A percentile compares a stretch with the other conserved stretches of the same genome.
Evolutionary conservation across 2,113 vertebrate genomes (phyloP).

Genomic region (Bubo scandiacus): DNA sequence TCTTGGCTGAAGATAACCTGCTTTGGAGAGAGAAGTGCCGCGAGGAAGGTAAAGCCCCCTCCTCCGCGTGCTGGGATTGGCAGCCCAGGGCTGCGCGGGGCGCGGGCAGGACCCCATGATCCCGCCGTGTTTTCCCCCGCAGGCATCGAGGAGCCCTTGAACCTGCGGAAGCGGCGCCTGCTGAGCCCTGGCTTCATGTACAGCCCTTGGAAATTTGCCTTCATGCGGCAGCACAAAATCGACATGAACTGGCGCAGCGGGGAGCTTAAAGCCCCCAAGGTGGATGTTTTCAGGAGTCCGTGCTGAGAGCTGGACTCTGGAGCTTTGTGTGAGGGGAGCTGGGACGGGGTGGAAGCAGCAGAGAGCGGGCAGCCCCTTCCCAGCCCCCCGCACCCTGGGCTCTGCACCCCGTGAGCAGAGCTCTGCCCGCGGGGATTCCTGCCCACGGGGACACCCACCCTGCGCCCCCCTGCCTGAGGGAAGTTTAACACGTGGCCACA

Average conservation of each 20-base stretch:
- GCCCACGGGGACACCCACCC: too few species aligned
- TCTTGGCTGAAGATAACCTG: conserved; percentile 55
- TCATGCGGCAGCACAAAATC: conserved; percentile 65
- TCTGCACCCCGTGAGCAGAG: too few species aligned
- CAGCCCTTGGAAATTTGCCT: conserved; percentile 71
- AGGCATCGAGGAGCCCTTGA: conserved; percentile 67
- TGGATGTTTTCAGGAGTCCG: not conserved
- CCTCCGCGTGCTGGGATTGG: too few species aligned
- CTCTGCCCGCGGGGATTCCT: too few species aligned
- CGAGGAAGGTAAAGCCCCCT: conserved; percentile 28
- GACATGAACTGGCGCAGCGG: conserved; percentile 70
- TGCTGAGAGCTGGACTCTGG: not conserved
- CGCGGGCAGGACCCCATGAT: too few species aligned
- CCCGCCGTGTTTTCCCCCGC: accelerated
- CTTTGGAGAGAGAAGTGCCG: conserved; percentile 73
- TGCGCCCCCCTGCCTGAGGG: too few species aligned
- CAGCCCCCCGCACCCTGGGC: too few species aligned
- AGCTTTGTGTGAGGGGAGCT: not conserved
- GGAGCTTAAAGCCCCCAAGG: conserved; percentile 67
- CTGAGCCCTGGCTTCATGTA: conserved; percentile 68
- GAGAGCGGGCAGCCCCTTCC: too few species aligned
- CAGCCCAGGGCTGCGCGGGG: not conserved
- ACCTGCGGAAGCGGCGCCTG: conserved; percentile 47
- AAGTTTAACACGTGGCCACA: too few species aligned
- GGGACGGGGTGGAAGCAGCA: too few species aligned